Percentiles rank a stretch among this genome's conserved stretches.
Evolutionary conservation across 1,140 invertebrate species (phyloP).

Genomic region (Neodiprion fabricii): DNA sequence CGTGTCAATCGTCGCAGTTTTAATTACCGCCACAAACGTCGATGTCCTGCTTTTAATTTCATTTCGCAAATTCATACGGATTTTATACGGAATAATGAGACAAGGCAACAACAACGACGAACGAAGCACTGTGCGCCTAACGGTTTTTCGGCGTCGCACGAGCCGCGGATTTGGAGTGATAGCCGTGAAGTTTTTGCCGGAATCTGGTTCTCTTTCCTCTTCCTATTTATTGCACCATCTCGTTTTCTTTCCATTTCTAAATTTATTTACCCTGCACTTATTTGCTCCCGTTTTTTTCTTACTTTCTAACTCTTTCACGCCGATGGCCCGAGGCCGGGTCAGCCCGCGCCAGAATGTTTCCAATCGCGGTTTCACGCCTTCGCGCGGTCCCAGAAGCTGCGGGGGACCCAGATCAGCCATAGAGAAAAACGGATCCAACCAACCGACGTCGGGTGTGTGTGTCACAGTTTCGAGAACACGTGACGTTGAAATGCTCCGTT

Average conservation of each 20-base stretch:
- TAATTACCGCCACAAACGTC: neutral
- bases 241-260: neutral
- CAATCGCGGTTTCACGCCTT: neutral
- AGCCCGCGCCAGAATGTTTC: constrained; percentile 4
- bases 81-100: neutral
- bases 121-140: neutral
- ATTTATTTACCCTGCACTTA: neutral
- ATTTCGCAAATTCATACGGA: neutral
- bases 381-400: neutral
- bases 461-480: too few species aligned
- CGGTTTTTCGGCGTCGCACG: neutral
- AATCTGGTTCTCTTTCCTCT: neutral
- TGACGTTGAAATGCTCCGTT: too few species aligned
- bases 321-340: neutral
- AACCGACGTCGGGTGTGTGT: too few species aligned
- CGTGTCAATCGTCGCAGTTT: neutral
- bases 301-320: neutral
- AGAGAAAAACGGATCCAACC: too few species aligned
- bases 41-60: neutral
- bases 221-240: neutral
- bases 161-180: neutral
- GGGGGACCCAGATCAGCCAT: too few species aligned
- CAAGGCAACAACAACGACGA: neutral
- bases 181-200: neutral
- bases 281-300: neutral